Conservation (phyloP, 2,888 invertebrate species). For the Leptinotarsa peninsularis region DNA sequence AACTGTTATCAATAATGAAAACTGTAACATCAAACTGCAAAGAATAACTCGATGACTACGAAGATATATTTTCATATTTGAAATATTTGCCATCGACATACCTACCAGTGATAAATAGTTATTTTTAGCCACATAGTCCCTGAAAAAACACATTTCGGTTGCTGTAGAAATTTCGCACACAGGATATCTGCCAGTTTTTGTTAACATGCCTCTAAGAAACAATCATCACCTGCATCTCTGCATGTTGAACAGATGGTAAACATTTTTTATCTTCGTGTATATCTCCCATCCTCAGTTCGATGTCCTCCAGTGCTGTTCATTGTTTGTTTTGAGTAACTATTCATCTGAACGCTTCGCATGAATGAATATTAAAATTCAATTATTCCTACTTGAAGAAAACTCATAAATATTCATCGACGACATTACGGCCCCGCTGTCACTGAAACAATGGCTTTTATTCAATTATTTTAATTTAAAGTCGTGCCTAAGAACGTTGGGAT, state of each 20-base stretch:
- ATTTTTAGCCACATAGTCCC: too few species aligned
- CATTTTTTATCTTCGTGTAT: conserved; percentile 4
- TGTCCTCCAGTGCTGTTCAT: conserved; percentile 10
- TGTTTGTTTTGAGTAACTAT: conserved; percentile 16
- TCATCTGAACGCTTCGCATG: conserved; percentile 6
- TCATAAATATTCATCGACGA: conserved; percentile 25
- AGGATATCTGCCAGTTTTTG: not conserved
- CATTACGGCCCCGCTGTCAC: conserved; percentile 4
- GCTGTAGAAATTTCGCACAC: too few species aligned
- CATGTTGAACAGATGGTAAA: not conserved
- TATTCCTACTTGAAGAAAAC: conserved; percentile 13
- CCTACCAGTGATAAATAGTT: too few species aligned
- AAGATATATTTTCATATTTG: too few species aligned
- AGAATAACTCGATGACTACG: too few species aligned
- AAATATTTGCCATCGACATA: too few species aligned
- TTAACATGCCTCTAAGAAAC: not conserved
- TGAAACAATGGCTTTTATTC: conserved; percentile 26
- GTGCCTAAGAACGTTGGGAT: not conserved
- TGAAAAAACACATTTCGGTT: too few species aligned
- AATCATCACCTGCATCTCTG: not conserved
- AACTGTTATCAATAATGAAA: too few species aligned
- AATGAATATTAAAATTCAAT: conserved; percentile 27
- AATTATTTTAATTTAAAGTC: conserved; percentile 26
- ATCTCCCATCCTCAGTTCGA: not conserved
- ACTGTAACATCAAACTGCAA: too few species aligned